phyloP scores from a whole-genome alignment of 2,113 vertebrate genomes.

The Rhineura floridana region DNA sequence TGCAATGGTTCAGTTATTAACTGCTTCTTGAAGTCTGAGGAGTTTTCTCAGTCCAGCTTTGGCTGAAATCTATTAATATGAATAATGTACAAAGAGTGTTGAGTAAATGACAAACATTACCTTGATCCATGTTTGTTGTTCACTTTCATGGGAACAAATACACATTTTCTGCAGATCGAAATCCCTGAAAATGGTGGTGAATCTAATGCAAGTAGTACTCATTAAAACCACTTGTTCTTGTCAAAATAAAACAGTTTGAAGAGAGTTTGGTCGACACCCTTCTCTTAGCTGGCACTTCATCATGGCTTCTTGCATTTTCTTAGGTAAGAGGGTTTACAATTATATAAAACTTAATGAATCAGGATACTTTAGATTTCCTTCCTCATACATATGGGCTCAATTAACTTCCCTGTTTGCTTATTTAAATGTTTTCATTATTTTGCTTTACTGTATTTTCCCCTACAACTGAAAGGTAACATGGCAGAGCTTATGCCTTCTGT shows the following conservation, averaged over 20 bases:
- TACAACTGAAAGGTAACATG: slow-evolving; percentile 65
- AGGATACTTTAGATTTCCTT: slow-evolving; percentile 74
- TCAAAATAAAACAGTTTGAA: slow-evolving; percentile 65
- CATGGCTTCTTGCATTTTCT: slow-evolving; percentile 67
- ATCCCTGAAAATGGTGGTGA: slow-evolving; percentile 55
- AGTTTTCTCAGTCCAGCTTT: not conserved
- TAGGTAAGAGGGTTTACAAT: slow-evolving; percentile 73
- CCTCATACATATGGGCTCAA: slow-evolving; percentile 77
- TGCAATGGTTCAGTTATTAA: not conserved
- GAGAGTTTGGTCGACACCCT: slow-evolving; percentile 57
- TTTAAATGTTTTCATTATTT: slow-evolving; percentile 76
- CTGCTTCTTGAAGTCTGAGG: not conserved
- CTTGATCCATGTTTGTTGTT: not conserved
- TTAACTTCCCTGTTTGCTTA: slow-evolving; percentile 74
- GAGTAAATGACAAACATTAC: not conserved
- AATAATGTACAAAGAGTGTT: not conserved
- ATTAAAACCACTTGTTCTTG: slow-evolving; percentile 71
- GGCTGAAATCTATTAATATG: not conserved
- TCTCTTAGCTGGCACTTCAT: slow-evolving; percentile 67
- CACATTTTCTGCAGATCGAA: slow-evolving; percentile 31
- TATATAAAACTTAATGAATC: slow-evolving; percentile 79
- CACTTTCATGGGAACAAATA: slow-evolving; percentile 20
- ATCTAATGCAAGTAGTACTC: slow-evolving; percentile 67
- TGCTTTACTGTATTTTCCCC: slow-evolving; percentile 74
- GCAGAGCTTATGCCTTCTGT: slow-evolving; percentile 71